Evolutionary conservation across 2,113 vertebrate genomes (phyloP), one percentile per base, ranked within the genome.

Genomic region (Argyrosomus japonicus): DNA sequence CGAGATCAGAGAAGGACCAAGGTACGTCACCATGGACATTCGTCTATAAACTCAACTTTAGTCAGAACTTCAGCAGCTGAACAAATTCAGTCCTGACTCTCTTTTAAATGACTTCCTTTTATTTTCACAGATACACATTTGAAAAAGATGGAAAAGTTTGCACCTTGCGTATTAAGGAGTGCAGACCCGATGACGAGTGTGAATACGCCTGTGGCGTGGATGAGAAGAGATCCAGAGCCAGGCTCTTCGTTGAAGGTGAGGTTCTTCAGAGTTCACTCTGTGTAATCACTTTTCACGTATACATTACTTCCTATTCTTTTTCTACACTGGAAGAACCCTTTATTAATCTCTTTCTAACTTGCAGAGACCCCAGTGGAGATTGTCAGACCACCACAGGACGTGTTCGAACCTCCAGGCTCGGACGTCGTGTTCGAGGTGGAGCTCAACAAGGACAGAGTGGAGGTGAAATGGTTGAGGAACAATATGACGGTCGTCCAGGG

Each of bases 191-290:
- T 50, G 98, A 99, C 88, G 98, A 99, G 78, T 99, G 98, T 93
- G 98, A 99, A 95, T 99, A 99, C 84, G 96, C 98, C 58, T 99
- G 98, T 87, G 98, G 98, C 14, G 96, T 99, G 19, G 98, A 99
- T 23, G 97, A 99, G 23, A 97, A 97, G 79, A 96, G 95, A 87
- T 97, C 97, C 68, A 96, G 96, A 85, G 98, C 98, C 73, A 95
- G 97, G 78, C 97, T 99, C 70, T 99, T 99, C 89, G 98, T 99
- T 87, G 98, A 99, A 95, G 98, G 98, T 97, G 93, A 58, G 62
- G 15, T 72, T 77, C 36, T 21, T 54, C 68, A 29, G 62, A 60
- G 40, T 14, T 48, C 45, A 29, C 13, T 56, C 19, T 17, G 36
- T 12, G 27, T 14, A 0, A 13, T 17, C 25, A 3, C 4, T 5